phyloP scores from a whole-genome alignment of 2,797 vertebrate species.

The Lates japonicus region DNA sequence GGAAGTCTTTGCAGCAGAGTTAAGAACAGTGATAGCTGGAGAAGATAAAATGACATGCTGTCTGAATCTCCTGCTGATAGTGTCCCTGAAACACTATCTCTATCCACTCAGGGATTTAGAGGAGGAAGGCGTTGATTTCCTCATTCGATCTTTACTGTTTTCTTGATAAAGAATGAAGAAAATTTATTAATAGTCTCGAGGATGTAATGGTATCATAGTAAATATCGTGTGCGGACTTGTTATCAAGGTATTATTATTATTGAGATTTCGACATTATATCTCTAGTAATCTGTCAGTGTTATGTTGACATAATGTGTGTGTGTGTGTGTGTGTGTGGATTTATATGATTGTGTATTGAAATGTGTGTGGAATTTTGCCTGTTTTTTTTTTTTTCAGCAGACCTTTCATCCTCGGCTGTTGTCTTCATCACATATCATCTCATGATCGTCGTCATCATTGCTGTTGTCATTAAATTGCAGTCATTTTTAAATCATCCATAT shows the following conservation, averaged over 20 bases:
- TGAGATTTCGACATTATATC: no score
- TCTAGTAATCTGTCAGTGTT: background rate
- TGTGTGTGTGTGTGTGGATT: background rate
- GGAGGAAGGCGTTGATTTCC: constrained; percentile 21
- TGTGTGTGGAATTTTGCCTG: background rate
- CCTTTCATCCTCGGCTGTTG: background rate
- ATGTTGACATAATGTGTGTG: background rate
- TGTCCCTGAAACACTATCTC: constrained; percentile 52
- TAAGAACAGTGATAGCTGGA: constrained; percentile 60
- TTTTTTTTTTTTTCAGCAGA: constrained; percentile 13
- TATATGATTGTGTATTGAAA: background rate
- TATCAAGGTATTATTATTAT: no score
- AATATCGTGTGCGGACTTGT: no score
- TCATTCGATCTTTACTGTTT: background rate
- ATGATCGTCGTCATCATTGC: background rate
- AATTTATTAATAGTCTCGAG: background rate
- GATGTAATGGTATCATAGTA: no score
- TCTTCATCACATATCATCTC: background rate
- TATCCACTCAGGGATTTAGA: constrained; percentile 41
- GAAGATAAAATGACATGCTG: constrained; percentile 64
- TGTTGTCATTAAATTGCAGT: constrained; percentile 1
- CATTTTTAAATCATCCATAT: background rate
- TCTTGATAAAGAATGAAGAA: background rate
- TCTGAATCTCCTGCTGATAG: constrained; percentile 36
- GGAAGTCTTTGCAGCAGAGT: constrained; percentile 47